Conservation (phyloP, 2,113 vertebrate genomes). For the Nanorana parkeri region DNA sequence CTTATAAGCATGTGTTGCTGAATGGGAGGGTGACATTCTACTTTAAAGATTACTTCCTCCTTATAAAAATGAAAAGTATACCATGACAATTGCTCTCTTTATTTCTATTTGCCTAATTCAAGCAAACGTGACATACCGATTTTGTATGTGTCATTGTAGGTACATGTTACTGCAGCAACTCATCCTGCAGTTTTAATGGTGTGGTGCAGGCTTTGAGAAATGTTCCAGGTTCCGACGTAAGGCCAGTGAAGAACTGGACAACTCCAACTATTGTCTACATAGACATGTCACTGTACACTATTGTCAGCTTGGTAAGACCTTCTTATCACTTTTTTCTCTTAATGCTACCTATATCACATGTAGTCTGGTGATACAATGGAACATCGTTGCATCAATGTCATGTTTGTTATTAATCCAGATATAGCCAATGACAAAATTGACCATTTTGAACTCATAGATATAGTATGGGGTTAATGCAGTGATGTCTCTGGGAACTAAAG, state of each 20-base stretch:
- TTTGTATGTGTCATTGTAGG: not conserved
- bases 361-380: not conserved
- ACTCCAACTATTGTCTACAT: not conserved
- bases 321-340: not conserved
- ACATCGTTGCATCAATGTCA: not conserved
- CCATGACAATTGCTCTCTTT: no score
- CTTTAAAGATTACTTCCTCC: no score
- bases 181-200: not conserved
- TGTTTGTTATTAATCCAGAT: not conserved
- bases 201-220: not conserved
- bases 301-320: constrained; percentile 14
- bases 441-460: no score
- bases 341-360: no score
- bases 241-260: constrained; percentile 12
- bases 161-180: not conserved
- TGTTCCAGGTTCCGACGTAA: not conserved
- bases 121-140: not conserved
- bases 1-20: no score
- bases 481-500: no score
- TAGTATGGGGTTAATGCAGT: not conserved
- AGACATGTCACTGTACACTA: not conserved
- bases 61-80: no score
- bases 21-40: no score
- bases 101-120: no score
- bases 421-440: no score